phyloP scores from a whole-genome alignment of 2,797 vertebrate species.

The Rhinella marina region DNA sequence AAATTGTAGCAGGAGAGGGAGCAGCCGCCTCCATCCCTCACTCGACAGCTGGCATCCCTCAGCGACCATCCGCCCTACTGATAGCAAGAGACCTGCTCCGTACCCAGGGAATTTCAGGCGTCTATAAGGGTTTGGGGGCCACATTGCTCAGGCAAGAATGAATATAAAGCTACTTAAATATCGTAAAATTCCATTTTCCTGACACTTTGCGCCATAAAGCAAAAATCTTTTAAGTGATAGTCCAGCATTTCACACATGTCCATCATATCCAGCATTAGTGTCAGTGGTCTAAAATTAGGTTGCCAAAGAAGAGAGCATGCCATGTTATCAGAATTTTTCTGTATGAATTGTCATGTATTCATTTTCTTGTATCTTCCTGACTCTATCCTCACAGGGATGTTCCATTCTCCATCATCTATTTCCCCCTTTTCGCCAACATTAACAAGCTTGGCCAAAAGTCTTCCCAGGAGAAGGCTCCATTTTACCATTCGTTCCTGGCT shows the following conservation, averaged over 20 bases:
- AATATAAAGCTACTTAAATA: not conserved
- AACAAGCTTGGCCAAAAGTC: slow-evolving; percentile 76
- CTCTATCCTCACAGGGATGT: slow-evolving; percentile 73
- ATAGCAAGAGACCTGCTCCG: slow-evolving; percentile 79
- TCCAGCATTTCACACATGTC: no score
- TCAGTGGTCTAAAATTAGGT: not conserved
- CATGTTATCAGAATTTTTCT: not conserved
- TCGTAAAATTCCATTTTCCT: no score
- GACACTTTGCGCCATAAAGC: no score
- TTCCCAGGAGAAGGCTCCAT: slow-evolving; percentile 71
- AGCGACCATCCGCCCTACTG: slow-evolving; percentile 73
- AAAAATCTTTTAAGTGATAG: no score
- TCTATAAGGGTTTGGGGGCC: slow-evolving; percentile 85
- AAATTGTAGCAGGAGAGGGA: slow-evolving; percentile 53
- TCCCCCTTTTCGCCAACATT: slow-evolving; percentile 84
- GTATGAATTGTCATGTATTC: not conserved
- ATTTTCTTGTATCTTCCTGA: not conserved
- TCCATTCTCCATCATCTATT: slow-evolving; percentile 87
- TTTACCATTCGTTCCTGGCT: slow-evolving; percentile 80
- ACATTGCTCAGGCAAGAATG: slow-evolving; percentile 82
- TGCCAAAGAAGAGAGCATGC: not conserved
- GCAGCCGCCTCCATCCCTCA: slow-evolving; percentile 65
- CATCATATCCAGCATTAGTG: not conserved
- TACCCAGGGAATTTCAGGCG: slow-evolving; percentile 78
- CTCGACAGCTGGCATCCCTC: slow-evolving; percentile 56